Evolutionary conservation across 1,140 invertebrate genomes (phyloP), one percentile per base, ranked within the genome.

Genomic region (Lysiphlebus fabarum): DNA sequence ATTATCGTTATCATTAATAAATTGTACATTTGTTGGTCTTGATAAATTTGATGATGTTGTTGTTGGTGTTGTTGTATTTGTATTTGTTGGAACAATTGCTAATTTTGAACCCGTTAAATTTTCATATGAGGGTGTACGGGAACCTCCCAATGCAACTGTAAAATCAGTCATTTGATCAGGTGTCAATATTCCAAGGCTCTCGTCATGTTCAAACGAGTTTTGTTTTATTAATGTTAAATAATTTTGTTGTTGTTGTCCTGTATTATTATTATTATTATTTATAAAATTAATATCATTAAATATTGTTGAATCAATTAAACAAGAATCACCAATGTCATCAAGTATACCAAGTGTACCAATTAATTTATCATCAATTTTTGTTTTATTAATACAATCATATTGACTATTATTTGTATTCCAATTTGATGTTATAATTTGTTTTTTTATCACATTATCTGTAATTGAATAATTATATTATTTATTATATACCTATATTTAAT

Each of bases 131-230:
- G 84, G 84, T 49, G 83, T 85, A 62, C 75, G 78, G 79, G 84
- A 71, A 78, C 79, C 75, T 77, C 83, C 77, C 75, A 77, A 60
- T 12, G 75, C 81, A 60, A 60, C 82, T 36, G 82, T 84, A 66
- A 86, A 85, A 71, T 89, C 88, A 56, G 87, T 84, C 90, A 93
- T 93, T 72, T 93, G 90, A 79, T 91, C 90, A 0, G 90, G 90
- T 6, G 90, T 92, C 12, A 93, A 77, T 63, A 93, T 92, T 7
- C 90, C 91, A 59, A 93, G 78, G 67, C 88, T 90, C 65, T 92
- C 90, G 72, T 92, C 87, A 66, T 84, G 71, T 59, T 87, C 90
- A 60, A 90, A 85, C 10, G 88, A 90, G 68, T 87, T 86, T 67
- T 91, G 87, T 69, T 89, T 87, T 69, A 85, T 87, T 11, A 86